phyloP scores from a whole-genome alignment of 2,888 invertebrate genomes.

The Molorchus minor region DNA sequence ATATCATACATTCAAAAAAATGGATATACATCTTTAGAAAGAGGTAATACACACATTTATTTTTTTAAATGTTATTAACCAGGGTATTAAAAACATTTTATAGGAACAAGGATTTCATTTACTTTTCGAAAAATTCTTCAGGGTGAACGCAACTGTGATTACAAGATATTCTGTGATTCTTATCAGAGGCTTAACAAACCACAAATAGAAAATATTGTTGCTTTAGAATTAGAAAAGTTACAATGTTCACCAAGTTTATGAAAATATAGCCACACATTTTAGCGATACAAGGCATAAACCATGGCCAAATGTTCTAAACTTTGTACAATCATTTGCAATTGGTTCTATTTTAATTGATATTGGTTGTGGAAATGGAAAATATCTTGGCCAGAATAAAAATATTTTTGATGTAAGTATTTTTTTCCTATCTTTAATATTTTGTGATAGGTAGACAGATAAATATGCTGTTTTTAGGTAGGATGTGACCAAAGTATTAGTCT shows the following conservation, averaged over 20 bases:
- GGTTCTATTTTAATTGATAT: conserved; percentile 87
- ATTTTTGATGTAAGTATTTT: conserved; percentile 68
- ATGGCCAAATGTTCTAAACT: conserved; percentile 91
- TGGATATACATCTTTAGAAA: conserved; percentile 65
- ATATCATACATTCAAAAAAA: conserved; percentile 71
- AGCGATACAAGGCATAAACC: conserved; percentile 92
- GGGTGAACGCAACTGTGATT: conserved; percentile 72
- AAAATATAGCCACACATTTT: conserved; percentile 93
- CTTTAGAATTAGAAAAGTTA: conserved; percentile 73
- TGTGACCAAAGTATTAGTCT: conserved; percentile 82
- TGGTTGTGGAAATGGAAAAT: conserved; percentile 99
- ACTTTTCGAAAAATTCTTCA: conserved; percentile 75
- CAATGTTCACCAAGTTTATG: conserved; percentile 92
- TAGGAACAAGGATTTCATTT: conserved; percentile 74
- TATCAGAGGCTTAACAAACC: conserved; percentile 27
- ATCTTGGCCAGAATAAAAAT: conserved; percentile 72
- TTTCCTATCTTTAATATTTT: not conserved
- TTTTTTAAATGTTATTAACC: not conserved
- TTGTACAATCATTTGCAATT: conserved; percentile 72
- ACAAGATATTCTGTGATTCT: conserved; percentile 75
- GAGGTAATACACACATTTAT: conserved; percentile 53
- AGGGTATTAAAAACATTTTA: not conserved
- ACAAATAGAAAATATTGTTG: conserved; percentile 53
- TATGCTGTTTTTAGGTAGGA: conserved; percentile 71
- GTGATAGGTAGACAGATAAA: not conserved